Evolutionary conservation across 2,797 vertebrate genomes (phyloP).

Genomic region (Pangasius sanitwongsei): DNA sequence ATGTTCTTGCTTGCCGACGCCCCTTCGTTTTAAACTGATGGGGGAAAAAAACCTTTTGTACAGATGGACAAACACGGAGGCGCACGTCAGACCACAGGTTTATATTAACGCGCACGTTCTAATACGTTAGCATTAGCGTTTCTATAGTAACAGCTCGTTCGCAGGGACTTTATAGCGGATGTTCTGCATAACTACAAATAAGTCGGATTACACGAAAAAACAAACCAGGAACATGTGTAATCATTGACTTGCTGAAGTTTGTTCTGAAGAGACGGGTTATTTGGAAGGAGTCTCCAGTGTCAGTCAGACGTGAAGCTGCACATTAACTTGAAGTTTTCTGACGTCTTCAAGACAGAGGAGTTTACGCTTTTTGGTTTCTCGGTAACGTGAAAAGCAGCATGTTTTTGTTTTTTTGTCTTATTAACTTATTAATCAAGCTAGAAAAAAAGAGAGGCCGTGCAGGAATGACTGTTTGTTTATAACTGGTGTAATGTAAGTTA

Average conservation of each 20-base stretch:
- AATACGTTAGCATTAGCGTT: background rate
- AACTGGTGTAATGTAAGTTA: background rate
- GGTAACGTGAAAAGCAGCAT: too few relatives aligned
- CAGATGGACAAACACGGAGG: background rate
- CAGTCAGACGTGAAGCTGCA: background rate
- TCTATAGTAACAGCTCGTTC: background rate
- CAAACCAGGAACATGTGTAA: too few relatives aligned
- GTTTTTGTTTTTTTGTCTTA: too few relatives aligned
- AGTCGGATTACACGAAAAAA: background rate
- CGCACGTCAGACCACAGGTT: background rate
- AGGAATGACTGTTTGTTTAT: background rate
- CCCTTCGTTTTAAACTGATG: background rate
- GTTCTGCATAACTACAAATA: background rate
- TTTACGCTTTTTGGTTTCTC: too few relatives aligned
- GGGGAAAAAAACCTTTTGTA: background rate
- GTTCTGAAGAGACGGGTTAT: background rate
- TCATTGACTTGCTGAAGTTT: background rate
- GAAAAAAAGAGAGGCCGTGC: too few relatives aligned
- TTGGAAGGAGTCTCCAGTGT: background rate
- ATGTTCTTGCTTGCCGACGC: background rate
- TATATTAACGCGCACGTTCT: background rate
- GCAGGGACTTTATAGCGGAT: background rate
- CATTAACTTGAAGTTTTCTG: too few relatives aligned
- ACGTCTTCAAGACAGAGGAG: too few relatives aligned
- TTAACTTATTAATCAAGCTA: too few relatives aligned